These are phyloP conservation scores for Danio rerio DNA, from an alignment of 2,113 vertebrate genomes.

Conservation along the genomic window DNA sequence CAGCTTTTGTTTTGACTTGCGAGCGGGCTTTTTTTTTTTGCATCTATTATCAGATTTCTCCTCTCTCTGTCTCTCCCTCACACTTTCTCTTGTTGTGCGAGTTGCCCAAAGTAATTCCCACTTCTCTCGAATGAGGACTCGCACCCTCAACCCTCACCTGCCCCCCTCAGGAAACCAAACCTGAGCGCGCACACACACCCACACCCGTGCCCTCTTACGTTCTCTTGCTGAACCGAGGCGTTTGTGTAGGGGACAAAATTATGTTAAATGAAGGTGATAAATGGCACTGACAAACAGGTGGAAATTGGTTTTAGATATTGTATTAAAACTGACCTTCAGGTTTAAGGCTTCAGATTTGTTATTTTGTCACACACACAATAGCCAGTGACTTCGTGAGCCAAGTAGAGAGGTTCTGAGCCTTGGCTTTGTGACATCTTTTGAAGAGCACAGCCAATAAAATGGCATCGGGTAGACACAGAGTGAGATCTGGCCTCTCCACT, in stretches of 20 bases:
- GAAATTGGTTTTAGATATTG: constrained; percentile 85
- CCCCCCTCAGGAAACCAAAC: constrained; percentile 8
- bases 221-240: constrained; percentile 51
- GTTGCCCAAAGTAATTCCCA: constrained; percentile 29
- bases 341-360: constrained; percentile 79
- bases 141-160: constrained; percentile 10
- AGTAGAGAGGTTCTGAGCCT: constrained; percentile 24
- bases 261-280: constrained; percentile 83
- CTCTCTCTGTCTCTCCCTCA: constrained; percentile 11
- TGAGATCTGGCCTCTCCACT: background rate
- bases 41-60: constrained; percentile 40
- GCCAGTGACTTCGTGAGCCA: constrained; percentile 56
- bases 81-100: background rate
- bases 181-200: background rate
- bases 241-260: constrained; percentile 72
- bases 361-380: constrained; percentile 71
- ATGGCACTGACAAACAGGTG: constrained; percentile 83
- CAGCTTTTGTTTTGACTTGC: constrained; percentile 46
- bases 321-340: constrained; percentile 86
- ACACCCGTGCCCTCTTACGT: background rate
- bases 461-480: background rate
- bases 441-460: constrained; percentile 11
- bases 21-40: constrained; percentile 19
- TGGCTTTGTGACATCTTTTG: constrained; percentile 23
- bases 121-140: background rate